phyloP scores from a whole-genome alignment of 2,113 vertebrate genomes.

The Coturnix japonica region DNA sequence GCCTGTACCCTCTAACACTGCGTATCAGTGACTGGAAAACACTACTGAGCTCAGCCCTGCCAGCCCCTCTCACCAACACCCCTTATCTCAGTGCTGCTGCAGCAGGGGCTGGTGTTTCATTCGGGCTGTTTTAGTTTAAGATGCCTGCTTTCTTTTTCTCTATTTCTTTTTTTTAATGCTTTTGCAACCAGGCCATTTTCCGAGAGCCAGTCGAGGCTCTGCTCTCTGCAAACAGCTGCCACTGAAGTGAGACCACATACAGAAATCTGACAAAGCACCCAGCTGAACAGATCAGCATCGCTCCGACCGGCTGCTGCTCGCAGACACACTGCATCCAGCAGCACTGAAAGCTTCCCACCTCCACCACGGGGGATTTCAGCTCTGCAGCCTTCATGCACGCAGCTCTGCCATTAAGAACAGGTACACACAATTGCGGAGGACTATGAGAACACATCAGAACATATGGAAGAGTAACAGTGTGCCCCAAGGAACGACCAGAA shows the following conservation, averaged over 20 bases:
- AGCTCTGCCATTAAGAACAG: neutral
- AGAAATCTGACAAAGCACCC: neutral
- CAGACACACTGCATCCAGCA: rapidly evolving
- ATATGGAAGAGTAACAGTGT: rapidly evolving
- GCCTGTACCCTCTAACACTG: neutral
- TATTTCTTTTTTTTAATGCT: neutral
- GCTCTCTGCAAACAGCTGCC: neutral
- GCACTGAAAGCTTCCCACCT: neutral
- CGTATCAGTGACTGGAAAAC: neutral
- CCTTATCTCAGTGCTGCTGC: neutral
- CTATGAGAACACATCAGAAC: rapidly evolving
- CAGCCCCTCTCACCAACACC: neutral
- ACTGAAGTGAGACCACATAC: neutral
- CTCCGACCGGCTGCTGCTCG: neutral
- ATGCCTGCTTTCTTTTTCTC: too few species aligned
- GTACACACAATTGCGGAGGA: rapidly evolving
- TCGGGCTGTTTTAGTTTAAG: neutral
- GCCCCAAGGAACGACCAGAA: rapidly evolving
- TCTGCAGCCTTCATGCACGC: rapidly evolving
- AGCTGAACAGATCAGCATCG: neutral
- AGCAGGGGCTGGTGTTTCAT: neutral
- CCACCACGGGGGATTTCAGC: rapidly evolving
- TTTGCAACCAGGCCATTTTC: neutral
- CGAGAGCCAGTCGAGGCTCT: neutral
- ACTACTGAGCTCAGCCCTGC: neutral